Base-by-base conservation (phyloP, 2,888 invertebrate species). In the Ornithoptera alexandrae region DNA sequence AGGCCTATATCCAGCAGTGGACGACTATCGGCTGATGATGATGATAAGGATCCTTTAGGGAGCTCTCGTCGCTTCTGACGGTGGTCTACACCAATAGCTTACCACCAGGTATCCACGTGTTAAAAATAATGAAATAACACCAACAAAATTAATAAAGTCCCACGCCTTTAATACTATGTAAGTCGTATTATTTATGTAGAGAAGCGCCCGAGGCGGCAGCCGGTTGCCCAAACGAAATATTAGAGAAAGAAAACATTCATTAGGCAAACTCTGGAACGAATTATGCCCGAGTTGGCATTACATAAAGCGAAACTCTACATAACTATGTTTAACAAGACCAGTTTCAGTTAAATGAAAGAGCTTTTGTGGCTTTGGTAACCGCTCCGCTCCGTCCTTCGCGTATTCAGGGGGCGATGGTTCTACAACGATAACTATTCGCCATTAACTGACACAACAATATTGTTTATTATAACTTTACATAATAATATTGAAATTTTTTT, bases 211-310 rank as follows among this genome's bases (percentile, higher is more conserved):
- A 60, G 66, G 66, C 62, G 17, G 30, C 53, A 53, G 22, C 63
- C 53, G 39, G 39, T 61, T 61, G 62, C 68, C 65, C 69, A 72
- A 72, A 71, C 68, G 67, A 67, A 73, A 67, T 71, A 72, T 72
- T 24, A 72, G 72, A 65, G 72, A 72, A 72, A 73, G 72, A 71
- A 72, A 71, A 72, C 72, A 72, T 70, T 70, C 63, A 67, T 70
- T 70, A 67, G 64, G n/a, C 70, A 64, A 70, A 70, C 70, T 66
- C 63, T 56, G 60, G 50, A 66, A 59, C 69, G 69, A 70, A 70
- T 70, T 63, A 70, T 53, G 58, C 50, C 36, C 46, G 65, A 39
- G 62, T 46, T 66, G 65, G 57, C 56, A 62, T 69, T 66, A 69
- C 66, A 58, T 70, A 66, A 66, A 62, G 66, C 30, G 62, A 62